Percentiles rank a stretch among this genome's conserved stretches.
Evolutionary conservation across 2,797 vertebrate genomes (phyloP).

Genomic region (Cuculus canorus): DNA sequence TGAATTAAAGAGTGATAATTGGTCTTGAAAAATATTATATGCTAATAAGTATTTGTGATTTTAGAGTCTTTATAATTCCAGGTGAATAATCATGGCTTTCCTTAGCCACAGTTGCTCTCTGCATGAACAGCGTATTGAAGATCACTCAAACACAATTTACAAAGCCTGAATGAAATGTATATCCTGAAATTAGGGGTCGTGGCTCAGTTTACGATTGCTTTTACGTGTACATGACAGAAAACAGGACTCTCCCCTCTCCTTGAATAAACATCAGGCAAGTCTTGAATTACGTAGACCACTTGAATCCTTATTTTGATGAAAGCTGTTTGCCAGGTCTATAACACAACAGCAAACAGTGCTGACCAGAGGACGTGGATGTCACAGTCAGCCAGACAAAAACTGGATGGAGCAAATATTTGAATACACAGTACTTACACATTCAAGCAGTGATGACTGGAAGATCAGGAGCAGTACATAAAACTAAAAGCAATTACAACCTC

Average conservation of each 20-base stretch:
- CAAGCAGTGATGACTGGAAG: neutral
- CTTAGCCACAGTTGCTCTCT: neutral
- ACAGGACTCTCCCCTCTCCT: neutral
- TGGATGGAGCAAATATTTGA: neutral
- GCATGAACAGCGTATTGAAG: neutral
- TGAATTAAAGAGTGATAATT: neutral
- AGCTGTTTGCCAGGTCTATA: neutral
- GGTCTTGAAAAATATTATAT: neutral
- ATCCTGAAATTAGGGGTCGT: neutral
- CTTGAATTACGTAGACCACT: neutral
- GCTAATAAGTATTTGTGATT: neutral
- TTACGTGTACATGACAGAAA: neutral
- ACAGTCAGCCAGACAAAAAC: neutral
- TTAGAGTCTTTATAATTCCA: neutral
- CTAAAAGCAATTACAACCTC: neutral
- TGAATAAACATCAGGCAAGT: neutral
- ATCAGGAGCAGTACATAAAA: neutral
- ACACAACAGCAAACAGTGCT: neutral
- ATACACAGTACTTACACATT: neutral
- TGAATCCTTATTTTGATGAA: neutral
- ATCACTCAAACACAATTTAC: neutral
- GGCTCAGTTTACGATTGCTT: neutral
- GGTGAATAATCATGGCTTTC: neutral
- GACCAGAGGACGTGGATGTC: neutral
- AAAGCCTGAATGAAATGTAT: neutral